Evolutionary conservation across 2,888 invertebrate genomes (phyloP), one percentile per base, ranked within the genome.

Genomic region (Cryptocephalus moraei): DNA sequence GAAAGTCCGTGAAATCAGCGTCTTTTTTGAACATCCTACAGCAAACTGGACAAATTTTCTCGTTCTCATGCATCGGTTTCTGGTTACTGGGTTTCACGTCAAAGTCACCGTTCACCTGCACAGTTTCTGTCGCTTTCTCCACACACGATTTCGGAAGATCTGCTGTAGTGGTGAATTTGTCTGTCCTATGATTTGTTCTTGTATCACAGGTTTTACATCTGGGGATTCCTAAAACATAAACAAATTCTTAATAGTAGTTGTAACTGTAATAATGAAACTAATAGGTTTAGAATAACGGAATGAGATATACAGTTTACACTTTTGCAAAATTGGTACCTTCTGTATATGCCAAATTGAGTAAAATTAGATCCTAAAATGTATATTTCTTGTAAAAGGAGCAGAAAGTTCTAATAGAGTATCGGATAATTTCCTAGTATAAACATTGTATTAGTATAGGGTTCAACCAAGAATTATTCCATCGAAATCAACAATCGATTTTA

Each of bases 11-110:
- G 65, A 87, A 86, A 14, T 73, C 64, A 9, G 74, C 64, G 46
- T 76, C 72, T 62, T 75, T 75, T 40, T 71, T 71, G 62, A 81
- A 88, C 53, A 73, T 71, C 64, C 75, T 74, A 9, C 80, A 82
- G 68, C 89, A 89, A 72, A 89, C 77, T 0, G 89, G 89, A 59
- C 89, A 89, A 44, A 84, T 80, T 66, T 79, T 81, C 8, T 63
- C 62, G 10, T 44, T 32, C 55, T 75, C 73, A 53, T 22, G 32
- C 45, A 41, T 46, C 44, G 41, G 45, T 44, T 40, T 50, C 46
- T 41, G 46, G 22, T 12, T 44, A 14, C 33, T 44, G 9, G 39
- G 36, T 3, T 33, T 32, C 32, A 47, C 54, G 43, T 41, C 53
- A 36, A 11, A 11, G 2, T 36, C 12, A 52, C 46, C 54, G 48